phyloP scores from a whole-genome alignment of 2,113 vertebrate species.

The Oncorhynchus mykiss region DNA sequence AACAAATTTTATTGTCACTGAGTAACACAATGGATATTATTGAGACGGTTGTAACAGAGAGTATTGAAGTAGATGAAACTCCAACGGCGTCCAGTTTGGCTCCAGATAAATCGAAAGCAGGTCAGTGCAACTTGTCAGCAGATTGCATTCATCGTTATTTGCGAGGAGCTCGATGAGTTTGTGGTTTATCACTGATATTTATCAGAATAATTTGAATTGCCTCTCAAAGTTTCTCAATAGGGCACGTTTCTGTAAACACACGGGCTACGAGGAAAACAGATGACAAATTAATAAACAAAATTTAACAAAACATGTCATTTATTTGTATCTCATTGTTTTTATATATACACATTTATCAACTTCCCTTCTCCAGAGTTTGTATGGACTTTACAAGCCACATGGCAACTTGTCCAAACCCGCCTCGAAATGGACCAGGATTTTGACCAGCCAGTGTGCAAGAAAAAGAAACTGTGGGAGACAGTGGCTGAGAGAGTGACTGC shows the following conservation, averaged over 20 bases:
- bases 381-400: constrained; percentile 76
- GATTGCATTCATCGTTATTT: constrained; percentile 32
- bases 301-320: background rate
- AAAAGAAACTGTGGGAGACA: constrained; percentile 77
- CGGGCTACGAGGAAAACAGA: background rate
- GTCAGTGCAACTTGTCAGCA: constrained; percentile 49
- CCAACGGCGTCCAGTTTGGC: constrained; percentile 53
- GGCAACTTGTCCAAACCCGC: constrained; percentile 71
- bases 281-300: background rate
- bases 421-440: constrained; percentile 75
- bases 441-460: constrained; percentile 76
- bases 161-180: constrained; percentile 37
- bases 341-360: background rate
- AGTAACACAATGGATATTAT: constrained; percentile 60
- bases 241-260: background rate
- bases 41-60: constrained; percentile 66
- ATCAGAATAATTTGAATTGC: background rate
- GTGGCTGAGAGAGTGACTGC: constrained; percentile 69
- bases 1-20: constrained; percentile 1
- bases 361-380: constrained; percentile 66
- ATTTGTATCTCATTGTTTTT: background rate
- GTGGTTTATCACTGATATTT: background rate
- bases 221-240: background rate
- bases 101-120: constrained; percentile 66
- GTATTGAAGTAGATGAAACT: constrained; percentile 57